A percentile compares a stretch with the other conserved stretches of the same genome.
Evolutionary conservation across 2,797 vertebrate species (phyloP).

Genomic region (Erethizon dorsatum): DNA sequence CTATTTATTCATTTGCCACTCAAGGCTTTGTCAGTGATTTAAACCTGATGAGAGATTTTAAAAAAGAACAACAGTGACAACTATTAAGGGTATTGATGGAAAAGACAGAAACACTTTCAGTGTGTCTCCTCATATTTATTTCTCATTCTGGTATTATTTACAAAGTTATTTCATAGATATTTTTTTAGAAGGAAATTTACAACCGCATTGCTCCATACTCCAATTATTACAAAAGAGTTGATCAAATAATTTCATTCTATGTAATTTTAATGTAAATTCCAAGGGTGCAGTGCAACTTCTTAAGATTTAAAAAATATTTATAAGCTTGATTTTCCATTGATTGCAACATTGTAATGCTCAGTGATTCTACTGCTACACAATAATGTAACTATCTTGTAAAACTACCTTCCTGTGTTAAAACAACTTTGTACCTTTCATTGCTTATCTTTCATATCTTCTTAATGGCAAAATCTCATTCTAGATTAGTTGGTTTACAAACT

Average conservation of each 20-base stretch:
- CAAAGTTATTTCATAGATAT: slow-evolving; percentile 53
- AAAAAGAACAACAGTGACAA: background rate
- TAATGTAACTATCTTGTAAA: slow-evolving; percentile 31
- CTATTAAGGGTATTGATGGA: background rate
- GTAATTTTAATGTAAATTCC: slow-evolving; percentile 65
- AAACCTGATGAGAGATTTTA: background rate
- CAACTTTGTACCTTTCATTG: background rate
- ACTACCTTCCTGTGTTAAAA: slow-evolving; percentile 11
- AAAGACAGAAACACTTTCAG: background rate
- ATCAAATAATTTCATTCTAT: slow-evolving; percentile 59
- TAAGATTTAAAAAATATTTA: slow-evolving; percentile 34
- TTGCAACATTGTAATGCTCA: background rate
- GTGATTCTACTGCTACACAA: background rate
- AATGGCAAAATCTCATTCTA: background rate
- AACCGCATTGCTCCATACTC: background rate
- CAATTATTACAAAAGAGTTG: background rate
- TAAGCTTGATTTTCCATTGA: slow-evolving; percentile 58
- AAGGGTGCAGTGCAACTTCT: background rate
- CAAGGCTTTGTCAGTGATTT: background rate
- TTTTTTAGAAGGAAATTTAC: slow-evolving; percentile 62
- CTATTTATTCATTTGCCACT: slow-evolving; percentile 43
- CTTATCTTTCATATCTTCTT: slow-evolving; percentile 12
- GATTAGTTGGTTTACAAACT: background rate
- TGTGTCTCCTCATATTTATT: background rate
- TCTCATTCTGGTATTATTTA: slow-evolving; percentile 25